phyloP scores from a whole-genome alignment of 2,888 invertebrate species.

The Altica lythri region DNA sequence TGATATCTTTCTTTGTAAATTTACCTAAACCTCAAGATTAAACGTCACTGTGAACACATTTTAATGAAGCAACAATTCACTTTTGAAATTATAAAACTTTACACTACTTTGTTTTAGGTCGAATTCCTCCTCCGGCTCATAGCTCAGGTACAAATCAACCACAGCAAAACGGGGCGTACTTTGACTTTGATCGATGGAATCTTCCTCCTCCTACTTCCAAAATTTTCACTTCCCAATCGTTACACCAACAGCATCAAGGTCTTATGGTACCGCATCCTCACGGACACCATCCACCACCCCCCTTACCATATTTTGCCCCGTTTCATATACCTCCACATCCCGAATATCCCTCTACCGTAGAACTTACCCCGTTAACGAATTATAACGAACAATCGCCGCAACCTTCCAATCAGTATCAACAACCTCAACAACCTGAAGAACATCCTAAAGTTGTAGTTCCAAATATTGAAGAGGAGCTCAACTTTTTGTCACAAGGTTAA shows the following conservation, averaged over 20 bases:
- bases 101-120: slow-evolving; percentile 54
- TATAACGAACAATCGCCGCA: slow-evolving; percentile 60
- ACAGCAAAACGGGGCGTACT: slow-evolving; percentile 63
- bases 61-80: too few relatives aligned
- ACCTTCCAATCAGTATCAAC: slow-evolving; percentile 38
- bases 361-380: slow-evolving; percentile 66
- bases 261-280: slow-evolving; percentile 69
- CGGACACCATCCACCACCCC: slow-evolving; percentile 65
- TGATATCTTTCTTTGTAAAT: slow-evolving; percentile 3
- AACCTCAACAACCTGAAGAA: slow-evolving; percentile 62
- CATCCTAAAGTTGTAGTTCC: slow-evolving; percentile 86
- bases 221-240: slow-evolving; percentile 65
- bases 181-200: slow-evolving; percentile 83
- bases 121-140: slow-evolving; percentile 75
- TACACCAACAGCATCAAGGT: slow-evolving; percentile 58
- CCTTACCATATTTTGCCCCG: slow-evolving; percentile 76
- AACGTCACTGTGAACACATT: too few relatives aligned
- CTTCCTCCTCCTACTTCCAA: slow-evolving; percentile 71
- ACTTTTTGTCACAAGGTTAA: slow-evolving; percentile 70
- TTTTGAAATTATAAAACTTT: slow-evolving; percentile 1
- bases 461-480: slow-evolving; percentile 86
- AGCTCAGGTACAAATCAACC: slow-evolving; percentile 57
- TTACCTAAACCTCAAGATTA: too few relatives aligned
- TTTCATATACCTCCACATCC: slow-evolving; percentile 69
- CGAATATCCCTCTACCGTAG: slow-evolving; percentile 63